A percentile compares a stretch with the other conserved stretches of the same genome.
These are phyloP conservation scores for Syrista parreyssii DNA, from an alignment of 2,888 invertebrate species.

Conservation along the genomic window DNA sequence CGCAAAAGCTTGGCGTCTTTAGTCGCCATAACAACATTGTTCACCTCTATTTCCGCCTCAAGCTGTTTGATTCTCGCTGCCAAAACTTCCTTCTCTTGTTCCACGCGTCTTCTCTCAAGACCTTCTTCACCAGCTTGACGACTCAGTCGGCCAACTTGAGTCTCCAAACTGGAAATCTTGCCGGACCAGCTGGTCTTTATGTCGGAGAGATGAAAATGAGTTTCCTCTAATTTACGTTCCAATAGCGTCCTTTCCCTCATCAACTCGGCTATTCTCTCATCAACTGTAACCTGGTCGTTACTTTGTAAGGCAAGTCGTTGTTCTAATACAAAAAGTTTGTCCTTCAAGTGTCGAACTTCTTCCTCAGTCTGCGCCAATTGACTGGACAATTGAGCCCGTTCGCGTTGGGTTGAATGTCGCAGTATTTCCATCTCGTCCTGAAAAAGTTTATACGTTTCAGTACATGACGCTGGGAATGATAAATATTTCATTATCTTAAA, in stretches of 20 bases:
- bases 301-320: conserved; percentile 60
- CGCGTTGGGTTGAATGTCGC: conserved; percentile 79
- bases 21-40: conserved; percentile 74
- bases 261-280: conserved; percentile 71
- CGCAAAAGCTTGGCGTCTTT: conserved; percentile 80
- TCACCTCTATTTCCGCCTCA: conserved; percentile 76
- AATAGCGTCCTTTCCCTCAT: conserved; percentile 75
- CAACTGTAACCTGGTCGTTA: conserved; percentile 65
- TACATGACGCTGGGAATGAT: not conserved
- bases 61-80: conserved; percentile 74
- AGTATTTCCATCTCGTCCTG: conserved; percentile 85
- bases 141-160: conserved; percentile 87
- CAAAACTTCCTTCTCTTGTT: conserved; percentile 76
- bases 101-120: conserved; percentile 80
- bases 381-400: conserved; percentile 76
- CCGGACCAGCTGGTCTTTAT: conserved; percentile 94
- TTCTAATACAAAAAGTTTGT: conserved; percentile 70
- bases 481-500: not conserved
- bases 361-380: conserved; percentile 81
- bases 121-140: conserved; percentile 88
- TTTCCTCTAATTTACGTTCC: conserved; percentile 84
- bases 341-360: conserved; percentile 78
- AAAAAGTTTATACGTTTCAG: conserved; percentile 34
- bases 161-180: conserved; percentile 87
- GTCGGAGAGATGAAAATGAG: conserved; percentile 87